Base-by-base conservation (phyloP, 2,888 invertebrate species). In the Eurois occulta region DNA sequence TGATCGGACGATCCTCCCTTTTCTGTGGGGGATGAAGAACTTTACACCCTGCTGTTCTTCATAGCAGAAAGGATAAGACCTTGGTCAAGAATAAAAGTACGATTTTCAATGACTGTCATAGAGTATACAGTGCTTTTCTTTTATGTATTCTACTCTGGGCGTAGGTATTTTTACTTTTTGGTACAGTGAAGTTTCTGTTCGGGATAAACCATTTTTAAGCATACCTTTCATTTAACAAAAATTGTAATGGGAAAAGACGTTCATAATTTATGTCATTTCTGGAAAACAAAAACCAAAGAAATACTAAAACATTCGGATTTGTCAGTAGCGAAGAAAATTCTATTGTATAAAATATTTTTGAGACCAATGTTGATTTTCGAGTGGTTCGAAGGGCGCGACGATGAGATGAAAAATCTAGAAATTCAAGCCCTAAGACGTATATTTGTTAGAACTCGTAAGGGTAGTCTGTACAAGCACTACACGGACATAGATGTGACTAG, bases 331-430 rank as follows among this genome's bases (percentile, higher is more conserved):
- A 68, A 77, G 69, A 93, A 94, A 86, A 73, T 93, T 46, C 85
- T 94, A 0, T 91, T 91, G 0, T 94, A 94, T 58, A 94, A 94
- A 88, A 82, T 94, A 76, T 93, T 93, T 81, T 74, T 94, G 60
- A 90, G 94, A 77, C 94, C 94, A 24, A 77, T 94, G 52, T 84
- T 94, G 18, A 83, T 94, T 68, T 90, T 90, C 62, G 73, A 89
- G 13, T 94, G 94, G 94, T 92, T 90, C 76, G 81, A 88, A 81
- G 75, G 77, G 18, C 74, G 78, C 16, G 52, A 58, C 16, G 10
- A 65, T 32, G 74, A 88, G 10, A 43, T 92, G 10, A 91, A 91
- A 79, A 38, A 52, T 21, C 79, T 94, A 8, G 94, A 94, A 90
- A 52, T 90, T 3, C 79, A 89, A 72, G 91, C 90, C 21, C 78